Evolutionary conservation across 1,140 invertebrate species (phyloP), one percentile per base, ranked within the genome.

Genomic region (Drosophila mauritiana): DNA sequence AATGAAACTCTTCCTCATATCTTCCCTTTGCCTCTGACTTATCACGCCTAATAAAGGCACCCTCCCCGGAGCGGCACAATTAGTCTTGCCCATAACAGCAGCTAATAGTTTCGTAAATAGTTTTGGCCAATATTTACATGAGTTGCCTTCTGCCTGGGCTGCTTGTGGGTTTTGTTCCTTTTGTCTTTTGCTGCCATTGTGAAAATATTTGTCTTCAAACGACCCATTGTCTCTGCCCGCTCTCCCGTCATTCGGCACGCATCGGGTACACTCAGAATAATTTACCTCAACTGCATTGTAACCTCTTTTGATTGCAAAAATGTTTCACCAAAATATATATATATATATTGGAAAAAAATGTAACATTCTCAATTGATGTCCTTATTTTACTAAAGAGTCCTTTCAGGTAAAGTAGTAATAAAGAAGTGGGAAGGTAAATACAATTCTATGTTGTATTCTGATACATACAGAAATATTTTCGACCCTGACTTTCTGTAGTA

Each of bases 201-300:
- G 67, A 64, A 78, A 78, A 78, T 78, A 72, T 78, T 78, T 78
- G 76, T 78, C 74, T 78, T 78, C 58, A 54, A 78, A 77, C 69
- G 64, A 64, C 42, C 64, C 67, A 70, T 69, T 70, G 67, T 70
- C 67, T 69, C 67, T 49, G 54, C 11, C 70, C 61, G 17, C 53
- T 56, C n/a, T 42, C 20, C 43, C 22, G 10, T 37, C 36, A 37
- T 36, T 46, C 52, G 37, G 12, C 22, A 3, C 13, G 15, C 34
- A 11, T 27, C 34, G 22, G 4, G 11, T 40, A 36, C 64, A 68
- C 46, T 64, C 10, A 12, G 36, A 49, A 64, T 37, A 36, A 51
- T 11, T 4, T 57, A 6, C 11, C 0, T 0, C 4, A 11, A 3
- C 12, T 37, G 36, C 4, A 37, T 13, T 13, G 13, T 7, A 31